Percentiles rank a stretch among this genome's conserved stretches.
Evolutionary conservation across 37 sponge, comb jelly and placozoan genomes (phyloP).

Genomic region (Ianthella basta): DNA sequence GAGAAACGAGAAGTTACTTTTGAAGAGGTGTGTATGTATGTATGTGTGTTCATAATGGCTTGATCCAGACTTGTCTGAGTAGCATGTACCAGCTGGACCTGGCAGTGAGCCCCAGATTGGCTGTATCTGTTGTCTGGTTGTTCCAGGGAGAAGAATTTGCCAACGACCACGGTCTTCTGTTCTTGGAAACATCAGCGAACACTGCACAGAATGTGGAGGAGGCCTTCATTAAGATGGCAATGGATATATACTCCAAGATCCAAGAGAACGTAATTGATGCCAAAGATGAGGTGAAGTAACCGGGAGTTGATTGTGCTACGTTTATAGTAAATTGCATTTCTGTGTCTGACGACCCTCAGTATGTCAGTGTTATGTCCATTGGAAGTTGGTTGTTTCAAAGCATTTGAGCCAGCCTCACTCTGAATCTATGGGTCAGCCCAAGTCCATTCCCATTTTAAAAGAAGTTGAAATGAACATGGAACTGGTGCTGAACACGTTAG

Average conservation of each 20-base stretch:
- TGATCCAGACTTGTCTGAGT: too few species aligned
- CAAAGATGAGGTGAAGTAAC: constrained; percentile 83
- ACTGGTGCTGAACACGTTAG: too few species aligned
- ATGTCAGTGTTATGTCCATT: background rate
- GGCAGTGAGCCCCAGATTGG: too few species aligned
- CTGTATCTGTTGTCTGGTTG: background rate
- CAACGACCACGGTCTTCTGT: constrained; percentile 94
- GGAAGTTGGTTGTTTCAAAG: background rate
- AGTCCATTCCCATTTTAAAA: too few species aligned
- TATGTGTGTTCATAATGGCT: too few species aligned
- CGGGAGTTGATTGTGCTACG: background rate
- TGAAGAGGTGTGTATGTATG: constrained; percentile 69
- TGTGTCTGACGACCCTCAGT: background rate
- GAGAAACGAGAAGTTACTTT: constrained; percentile 91
- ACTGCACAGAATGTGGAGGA: constrained; percentile 99
- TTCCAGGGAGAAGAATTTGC: constrained; percentile 96
- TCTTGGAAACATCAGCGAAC: constrained; percentile 99
- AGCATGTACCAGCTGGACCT: too few species aligned
- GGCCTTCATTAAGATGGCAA: constrained; percentile 98
- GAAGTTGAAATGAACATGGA: too few species aligned
- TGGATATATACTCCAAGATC: constrained; percentile 95
- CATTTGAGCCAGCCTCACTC: too few species aligned
- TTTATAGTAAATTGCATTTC: background rate
- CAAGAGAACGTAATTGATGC: constrained; percentile 96
- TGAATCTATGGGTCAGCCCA: too few species aligned